Base-by-base conservation (phyloP, 2,113 vertebrate genomes). In the Crotophaga sulcirostris region DNA sequence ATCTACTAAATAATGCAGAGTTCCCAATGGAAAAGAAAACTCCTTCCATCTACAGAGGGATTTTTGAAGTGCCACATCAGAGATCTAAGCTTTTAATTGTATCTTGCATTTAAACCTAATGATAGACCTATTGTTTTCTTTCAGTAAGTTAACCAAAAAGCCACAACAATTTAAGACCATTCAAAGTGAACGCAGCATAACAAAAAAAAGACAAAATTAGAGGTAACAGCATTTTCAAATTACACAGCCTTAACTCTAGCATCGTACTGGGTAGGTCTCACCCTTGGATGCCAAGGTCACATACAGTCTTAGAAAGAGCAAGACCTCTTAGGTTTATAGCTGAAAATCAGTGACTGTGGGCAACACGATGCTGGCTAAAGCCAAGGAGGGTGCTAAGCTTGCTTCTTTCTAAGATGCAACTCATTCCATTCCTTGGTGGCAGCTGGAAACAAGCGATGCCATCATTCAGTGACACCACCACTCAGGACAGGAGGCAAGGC, bases 1-100 rank as follows among this genome's bases (percentile, higher is more conserved):
- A 95, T 90, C 91, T 91, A 94, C 72, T 96, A 96, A 96, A 96
- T 95, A 96, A 96, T 94, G 85, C 82, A 95, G 28, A 85, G 82
- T 38, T 95, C 96, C 72, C 93, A 91, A 74, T 10, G 72, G 93
- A 93, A 89, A 93, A 91, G 70, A 93, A 94, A 74, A 34, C 82
- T 91, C 49, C 55, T 83, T 96, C 95, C 95, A 80, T 86, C 82
- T 96, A 87, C 25, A 67, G 85, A 85, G 51, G 63, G 90, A 81
- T 83, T 96, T 90, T 91, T 93, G 56, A 90, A 94, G 90, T 44
- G 73, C 79, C 60, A 63, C 51, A 80, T 91, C 84, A 93, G 85
- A 96, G 75, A 55, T 94, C 63, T 44, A 29, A 91, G 87, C 82
- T 91, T 95, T 91, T 90, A 94, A 94, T 92, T 93, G 33, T 69